These are phyloP conservation scores for Eufriesea mexicana DNA, from an alignment of 1,140 invertebrate species.

Conservation along the genomic window DNA sequence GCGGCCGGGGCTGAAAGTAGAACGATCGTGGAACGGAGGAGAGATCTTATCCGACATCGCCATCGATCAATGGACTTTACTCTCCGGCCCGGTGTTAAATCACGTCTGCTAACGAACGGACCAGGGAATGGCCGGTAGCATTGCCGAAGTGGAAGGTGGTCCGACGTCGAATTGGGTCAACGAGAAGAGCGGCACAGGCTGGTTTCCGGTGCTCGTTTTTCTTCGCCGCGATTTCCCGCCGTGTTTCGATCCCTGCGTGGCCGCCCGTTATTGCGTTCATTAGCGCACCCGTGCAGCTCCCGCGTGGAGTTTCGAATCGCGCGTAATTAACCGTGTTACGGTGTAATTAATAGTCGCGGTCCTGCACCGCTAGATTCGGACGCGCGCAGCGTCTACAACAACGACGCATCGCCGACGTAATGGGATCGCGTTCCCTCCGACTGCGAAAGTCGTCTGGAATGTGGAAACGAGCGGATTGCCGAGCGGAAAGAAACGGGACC, in stretches of 20 bases:
- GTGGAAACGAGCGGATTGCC: no score
- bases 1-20: no score
- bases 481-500: background rate
- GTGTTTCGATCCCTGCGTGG: conserved; percentile 34
- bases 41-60: background rate
- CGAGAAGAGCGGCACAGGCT: conserved; percentile 11
- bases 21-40: no score
- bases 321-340: conserved; percentile 48
- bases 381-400: conserved; percentile 22
- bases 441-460: no score
- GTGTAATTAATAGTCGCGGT: conserved; percentile 48
- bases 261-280: conserved; percentile 47
- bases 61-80: background rate
- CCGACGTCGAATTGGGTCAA: conserved; percentile 34
- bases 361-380: conserved; percentile 12
- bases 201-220: conserved; percentile 27
- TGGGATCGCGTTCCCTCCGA: background rate
- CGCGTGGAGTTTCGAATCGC: conserved; percentile 40
- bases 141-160: background rate
- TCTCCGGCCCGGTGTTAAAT: background rate
- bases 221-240: conserved; percentile 31
- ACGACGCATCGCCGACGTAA: conserved; percentile 6
- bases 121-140: background rate
- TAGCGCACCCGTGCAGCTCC: conserved; percentile 11
- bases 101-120: background rate